These are phyloP conservation scores for Notothenia coriiceps DNA, from an alignment of 2,113 vertebrate species.

Conservation along the genomic window DNA sequence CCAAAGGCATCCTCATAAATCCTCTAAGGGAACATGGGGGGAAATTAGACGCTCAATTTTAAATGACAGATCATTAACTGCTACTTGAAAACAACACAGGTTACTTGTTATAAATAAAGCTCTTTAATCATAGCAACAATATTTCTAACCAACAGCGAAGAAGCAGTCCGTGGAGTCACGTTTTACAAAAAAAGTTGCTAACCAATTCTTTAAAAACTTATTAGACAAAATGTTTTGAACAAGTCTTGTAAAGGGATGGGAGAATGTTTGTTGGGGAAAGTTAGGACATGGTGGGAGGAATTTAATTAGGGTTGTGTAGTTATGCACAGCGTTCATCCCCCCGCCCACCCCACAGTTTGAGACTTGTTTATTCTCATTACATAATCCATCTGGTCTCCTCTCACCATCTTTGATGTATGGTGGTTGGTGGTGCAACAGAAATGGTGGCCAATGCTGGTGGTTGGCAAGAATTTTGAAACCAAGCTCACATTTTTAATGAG, in stretches of 20 bases:
- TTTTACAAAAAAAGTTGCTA: neutral
- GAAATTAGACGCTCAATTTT: conserved; percentile 12
- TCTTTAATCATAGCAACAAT: conserved; percentile 33
- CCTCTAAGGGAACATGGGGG: conserved; percentile 13
- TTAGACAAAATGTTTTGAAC: conserved; percentile 23
- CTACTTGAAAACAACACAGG: conserved; percentile 36
- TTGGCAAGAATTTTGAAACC: conserved; percentile 41
- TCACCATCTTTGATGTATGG: conserved; percentile 67
- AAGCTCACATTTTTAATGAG: conserved; percentile 69
- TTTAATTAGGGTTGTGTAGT: conserved; percentile 64
- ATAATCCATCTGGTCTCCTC: conserved; percentile 56
- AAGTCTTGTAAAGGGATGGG: conserved; percentile 6
- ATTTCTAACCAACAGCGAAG: conserved; percentile 25
- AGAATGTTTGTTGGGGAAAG: conserved; percentile 38
- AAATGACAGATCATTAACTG: conserved; percentile 48
- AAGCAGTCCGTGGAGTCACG: neutral
- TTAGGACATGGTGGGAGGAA: conserved; percentile 53
- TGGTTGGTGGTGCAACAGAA: conserved; percentile 60
- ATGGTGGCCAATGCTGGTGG: conserved; percentile 53
- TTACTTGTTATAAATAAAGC: conserved; percentile 44
- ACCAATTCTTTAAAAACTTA: neutral
- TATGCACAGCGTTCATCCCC: conserved; percentile 36
- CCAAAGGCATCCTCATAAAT: conserved; percentile 42
- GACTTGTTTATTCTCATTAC: conserved; percentile 68
- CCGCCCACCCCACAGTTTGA: conserved; percentile 45